phyloP scores from a whole-genome alignment of 2,888 invertebrate species.

The Charanyca ferruginea region DNA sequence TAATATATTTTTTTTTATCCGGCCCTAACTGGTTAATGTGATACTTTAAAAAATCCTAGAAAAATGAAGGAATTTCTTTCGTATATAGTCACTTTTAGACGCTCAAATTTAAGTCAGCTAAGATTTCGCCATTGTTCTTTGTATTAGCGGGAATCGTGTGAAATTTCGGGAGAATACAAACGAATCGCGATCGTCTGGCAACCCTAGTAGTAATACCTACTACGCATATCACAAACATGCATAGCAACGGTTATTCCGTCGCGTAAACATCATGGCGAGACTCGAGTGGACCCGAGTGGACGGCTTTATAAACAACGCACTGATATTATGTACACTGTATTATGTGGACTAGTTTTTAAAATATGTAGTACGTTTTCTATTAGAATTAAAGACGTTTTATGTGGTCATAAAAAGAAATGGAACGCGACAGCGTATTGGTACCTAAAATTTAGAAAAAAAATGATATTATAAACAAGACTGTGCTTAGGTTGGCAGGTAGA shows the following conservation, averaged over 20 bases:
- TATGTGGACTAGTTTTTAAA: conserved; percentile 9
- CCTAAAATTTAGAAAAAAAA: neutral
- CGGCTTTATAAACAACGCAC: conserved; percentile 49
- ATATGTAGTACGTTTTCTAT: neutral
- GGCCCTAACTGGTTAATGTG: too few relatives aligned
- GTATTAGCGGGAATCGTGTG: too few relatives aligned
- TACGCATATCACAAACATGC: conserved; percentile 46
- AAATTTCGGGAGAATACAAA: too few relatives aligned
- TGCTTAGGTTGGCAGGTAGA: too few relatives aligned
- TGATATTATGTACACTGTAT: conserved; percentile 24
- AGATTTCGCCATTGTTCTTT: too few relatives aligned
- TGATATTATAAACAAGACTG: too few relatives aligned
- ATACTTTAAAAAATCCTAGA: too few relatives aligned
- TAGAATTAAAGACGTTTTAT: neutral
- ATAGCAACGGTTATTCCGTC: conserved; percentile 48
- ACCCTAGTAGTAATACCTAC: neutral
- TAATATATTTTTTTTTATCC: too few relatives aligned
- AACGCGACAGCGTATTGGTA: neutral
- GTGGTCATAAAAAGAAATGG: neutral
- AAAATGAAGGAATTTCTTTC: too few relatives aligned
- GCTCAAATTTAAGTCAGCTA: too few relatives aligned
- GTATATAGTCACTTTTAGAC: too few relatives aligned
- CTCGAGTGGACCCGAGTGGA: conserved; percentile 46
- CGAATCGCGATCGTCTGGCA: too few relatives aligned
- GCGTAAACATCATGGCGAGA: conserved; percentile 45